Conservation (phyloP, 2,797 vertebrate species). For the Lagodon rhomboides region DNA sequence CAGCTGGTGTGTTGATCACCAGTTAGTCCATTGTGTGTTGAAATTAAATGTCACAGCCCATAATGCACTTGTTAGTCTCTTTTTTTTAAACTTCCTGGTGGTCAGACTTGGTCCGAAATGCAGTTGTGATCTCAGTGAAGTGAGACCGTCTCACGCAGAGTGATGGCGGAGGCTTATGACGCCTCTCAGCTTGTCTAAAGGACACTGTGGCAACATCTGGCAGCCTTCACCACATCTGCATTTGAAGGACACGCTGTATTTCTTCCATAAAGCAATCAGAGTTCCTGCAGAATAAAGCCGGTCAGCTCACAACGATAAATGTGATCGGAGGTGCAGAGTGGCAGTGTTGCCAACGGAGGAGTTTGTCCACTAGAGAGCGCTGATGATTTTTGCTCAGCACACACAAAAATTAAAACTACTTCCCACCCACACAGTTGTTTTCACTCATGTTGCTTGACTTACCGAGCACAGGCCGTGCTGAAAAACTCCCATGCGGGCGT, state of each 20-base stretch:
- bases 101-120: neutral
- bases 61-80: neutral
- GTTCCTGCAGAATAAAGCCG: neutral
- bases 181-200: neutral
- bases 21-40: neutral
- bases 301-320: neutral
- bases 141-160: neutral
- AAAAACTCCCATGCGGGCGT: neutral
- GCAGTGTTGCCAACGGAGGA: neutral
- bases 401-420: neutral
- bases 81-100: neutral
- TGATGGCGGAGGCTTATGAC: neutral
- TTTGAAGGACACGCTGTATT: neutral
- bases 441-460: neutral
- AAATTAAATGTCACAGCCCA: neutral
- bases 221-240: neutral
- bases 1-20: neutral
- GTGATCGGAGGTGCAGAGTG: neutral
- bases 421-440: neutral
- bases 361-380: constrained; percentile 20
- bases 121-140: neutral
- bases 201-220: neutral
- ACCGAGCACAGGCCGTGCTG: neutral
- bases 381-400: neutral
- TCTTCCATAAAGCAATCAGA: neutral